Evolutionary conservation across 2,113 vertebrate species (phyloP).

Genomic region (Thinocorus orbignyianus): DNA sequence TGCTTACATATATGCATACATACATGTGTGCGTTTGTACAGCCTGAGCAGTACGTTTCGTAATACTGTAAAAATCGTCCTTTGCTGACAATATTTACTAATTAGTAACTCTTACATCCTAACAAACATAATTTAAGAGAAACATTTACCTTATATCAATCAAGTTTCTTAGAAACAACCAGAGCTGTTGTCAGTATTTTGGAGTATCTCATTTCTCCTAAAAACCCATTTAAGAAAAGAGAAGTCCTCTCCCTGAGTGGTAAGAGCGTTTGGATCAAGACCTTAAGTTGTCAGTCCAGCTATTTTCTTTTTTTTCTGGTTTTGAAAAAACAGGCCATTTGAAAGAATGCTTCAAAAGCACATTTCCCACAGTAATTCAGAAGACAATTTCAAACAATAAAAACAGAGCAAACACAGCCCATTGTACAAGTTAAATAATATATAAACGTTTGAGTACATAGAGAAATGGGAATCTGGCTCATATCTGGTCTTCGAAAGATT

Average conservation of each 20-base stretch:
- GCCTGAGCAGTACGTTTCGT: background rate
- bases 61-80: background rate
- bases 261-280: background rate
- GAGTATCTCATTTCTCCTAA: background rate
- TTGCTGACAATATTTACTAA: background rate
- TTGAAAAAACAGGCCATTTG: background rate
- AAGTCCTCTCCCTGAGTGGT: background rate
- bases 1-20: background rate
- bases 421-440: slow-evolving; percentile 62
- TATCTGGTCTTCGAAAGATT: slow-evolving; percentile 8
- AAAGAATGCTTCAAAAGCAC: slow-evolving; percentile 11
- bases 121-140: background rate
- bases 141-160: background rate
- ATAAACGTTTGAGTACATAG: slow-evolving; percentile 50
- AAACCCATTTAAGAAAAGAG: background rate
- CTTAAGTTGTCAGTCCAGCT: background rate
- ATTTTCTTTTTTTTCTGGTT: background rate
- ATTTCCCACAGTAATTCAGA: slow-evolving; percentile 30
- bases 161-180: background rate
- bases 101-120: background rate
- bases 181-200: background rate
- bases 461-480: slow-evolving; percentile 37
- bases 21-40: background rate
- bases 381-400: slow-evolving; percentile 52
- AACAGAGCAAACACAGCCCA: slow-evolving; percentile 17